Conservation (phyloP, 2,113 vertebrate genomes). For the Plectropomus leopardus region DNA sequence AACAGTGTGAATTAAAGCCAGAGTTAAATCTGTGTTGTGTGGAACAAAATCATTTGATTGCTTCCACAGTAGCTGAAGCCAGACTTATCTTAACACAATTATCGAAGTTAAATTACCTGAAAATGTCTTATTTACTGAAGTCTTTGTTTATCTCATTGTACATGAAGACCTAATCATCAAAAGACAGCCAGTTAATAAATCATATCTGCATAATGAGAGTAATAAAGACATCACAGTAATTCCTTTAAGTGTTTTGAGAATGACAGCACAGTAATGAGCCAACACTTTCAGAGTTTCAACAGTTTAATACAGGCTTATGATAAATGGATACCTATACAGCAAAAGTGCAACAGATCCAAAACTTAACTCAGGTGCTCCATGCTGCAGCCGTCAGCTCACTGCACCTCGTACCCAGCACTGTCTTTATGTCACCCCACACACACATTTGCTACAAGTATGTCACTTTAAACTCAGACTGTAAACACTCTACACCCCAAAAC, state of each 20-base stretch:
- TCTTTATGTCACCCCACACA: background rate
- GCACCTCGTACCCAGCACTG: background rate
- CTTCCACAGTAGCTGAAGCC: too few species aligned
- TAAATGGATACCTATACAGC: background rate
- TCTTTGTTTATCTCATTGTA: background rate
- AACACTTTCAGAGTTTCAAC: too few species aligned
- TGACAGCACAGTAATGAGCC: too few species aligned
- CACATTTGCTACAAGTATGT: conserved; percentile 48
- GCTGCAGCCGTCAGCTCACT: background rate
- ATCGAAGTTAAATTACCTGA: too few species aligned
- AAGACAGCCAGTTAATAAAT: background rate
- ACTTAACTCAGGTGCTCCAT: background rate
- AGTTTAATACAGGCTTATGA: background rate
- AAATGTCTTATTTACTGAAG: too few species aligned
- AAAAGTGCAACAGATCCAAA: conserved; percentile 38
- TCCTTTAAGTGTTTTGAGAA: conserved; percentile 14
- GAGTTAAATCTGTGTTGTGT: too few species aligned
- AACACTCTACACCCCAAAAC: background rate
- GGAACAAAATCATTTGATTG: too few species aligned
- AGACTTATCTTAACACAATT: too few species aligned
- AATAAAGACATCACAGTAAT: background rate
- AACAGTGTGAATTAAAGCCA: too few species aligned
- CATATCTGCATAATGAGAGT: background rate
- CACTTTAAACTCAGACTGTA: background rate
- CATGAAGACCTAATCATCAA: background rate